A percentile compares a stretch with the other conserved stretches of the same genome.
phyloP scores from a whole-genome alignment of 2,888 invertebrate genomes.

The Agriopis leucophaearia region DNA sequence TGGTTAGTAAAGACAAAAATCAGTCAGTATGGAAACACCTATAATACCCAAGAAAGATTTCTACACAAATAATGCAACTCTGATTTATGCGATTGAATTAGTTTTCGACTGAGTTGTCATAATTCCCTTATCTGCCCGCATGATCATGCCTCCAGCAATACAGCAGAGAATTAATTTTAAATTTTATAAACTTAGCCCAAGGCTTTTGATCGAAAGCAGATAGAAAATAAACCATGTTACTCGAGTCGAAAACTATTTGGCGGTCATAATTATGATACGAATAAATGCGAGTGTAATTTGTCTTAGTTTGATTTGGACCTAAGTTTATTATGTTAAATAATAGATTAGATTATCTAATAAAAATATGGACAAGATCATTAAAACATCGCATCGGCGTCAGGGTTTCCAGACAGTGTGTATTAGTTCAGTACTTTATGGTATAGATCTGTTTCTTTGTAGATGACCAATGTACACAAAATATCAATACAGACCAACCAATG shows the following conservation, averaged over 20 bases:
- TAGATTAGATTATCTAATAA: constrained; percentile 8
- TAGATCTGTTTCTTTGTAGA: not conserved
- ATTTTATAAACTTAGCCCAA: too few relatives aligned
- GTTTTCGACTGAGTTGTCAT: not conserved
- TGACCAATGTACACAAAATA: too few relatives aligned
- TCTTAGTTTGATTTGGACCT: constrained; percentile 10
- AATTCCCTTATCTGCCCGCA: not conserved
- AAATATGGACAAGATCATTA: constrained; percentile 11
- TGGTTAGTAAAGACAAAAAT: too few relatives aligned
- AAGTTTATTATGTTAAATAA: constrained; percentile 9
- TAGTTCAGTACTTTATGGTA: not conserved
- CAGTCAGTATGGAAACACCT: constrained; percentile 10
- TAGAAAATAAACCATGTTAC: not conserved
- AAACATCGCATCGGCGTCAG: constrained; percentile 4
- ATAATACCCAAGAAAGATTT: not conserved
- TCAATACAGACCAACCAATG: too few relatives aligned
- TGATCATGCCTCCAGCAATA: too few relatives aligned
- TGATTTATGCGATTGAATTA: not conserved
- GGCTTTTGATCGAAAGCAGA: not conserved
- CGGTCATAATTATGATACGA: constrained; percentile 3
- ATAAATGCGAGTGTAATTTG: constrained; percentile 27
- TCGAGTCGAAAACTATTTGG: not conserved
- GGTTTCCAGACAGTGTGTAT: constrained; percentile 15
- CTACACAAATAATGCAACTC: not conserved
- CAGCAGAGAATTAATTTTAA: too few relatives aligned